Evolutionary conservation across 2,888 invertebrate genomes (phyloP).

Genomic region (Rhyacophila evoluta): DNA sequence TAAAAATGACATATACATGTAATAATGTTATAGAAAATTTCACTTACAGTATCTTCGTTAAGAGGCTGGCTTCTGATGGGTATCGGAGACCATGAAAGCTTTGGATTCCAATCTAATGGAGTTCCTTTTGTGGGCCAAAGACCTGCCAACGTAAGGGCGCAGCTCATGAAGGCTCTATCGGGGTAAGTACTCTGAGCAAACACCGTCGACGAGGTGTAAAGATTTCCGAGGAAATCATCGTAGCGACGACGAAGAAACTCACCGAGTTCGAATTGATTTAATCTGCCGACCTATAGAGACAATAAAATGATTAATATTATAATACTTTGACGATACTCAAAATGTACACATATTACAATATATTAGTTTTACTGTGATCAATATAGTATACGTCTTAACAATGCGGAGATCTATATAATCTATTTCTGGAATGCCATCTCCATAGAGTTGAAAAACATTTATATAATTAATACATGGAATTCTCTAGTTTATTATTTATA

Average conservation of each 20-base stretch:
- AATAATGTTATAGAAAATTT: no score
- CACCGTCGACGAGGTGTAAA: slow-evolving; percentile 72
- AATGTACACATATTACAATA: no score
- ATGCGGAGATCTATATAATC: no score
- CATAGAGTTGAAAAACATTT: no score
- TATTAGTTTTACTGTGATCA: no score
- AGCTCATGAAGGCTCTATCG: slow-evolving; percentile 80
- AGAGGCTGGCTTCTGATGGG: slow-evolving; percentile 77
- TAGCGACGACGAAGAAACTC: slow-evolving; percentile 75
- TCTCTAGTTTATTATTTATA: no score
- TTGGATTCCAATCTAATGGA: slow-evolving; percentile 70
- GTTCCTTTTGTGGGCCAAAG: slow-evolving; percentile 75
- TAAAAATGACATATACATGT: no score
- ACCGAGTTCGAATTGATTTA: slow-evolving; percentile 75
- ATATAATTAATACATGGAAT: no score
- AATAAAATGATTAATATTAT: no score
- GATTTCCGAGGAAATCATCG: slow-evolving; percentile 70
- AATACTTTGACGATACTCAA: no score
- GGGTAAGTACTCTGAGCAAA: slow-evolving; percentile 79
- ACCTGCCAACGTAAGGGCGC: slow-evolving; percentile 77
- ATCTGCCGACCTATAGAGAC: slow-evolving; percentile 71
- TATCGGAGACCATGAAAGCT: slow-evolving; percentile 82
- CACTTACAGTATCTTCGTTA: slow-evolving; percentile 72
- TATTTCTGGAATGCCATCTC: no score
- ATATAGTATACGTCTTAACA: no score